These are phyloP conservation scores for Apogon hyalosoma DNA, from an alignment of 2,797 vertebrate genomes.

Conservation along the genomic window DNA sequence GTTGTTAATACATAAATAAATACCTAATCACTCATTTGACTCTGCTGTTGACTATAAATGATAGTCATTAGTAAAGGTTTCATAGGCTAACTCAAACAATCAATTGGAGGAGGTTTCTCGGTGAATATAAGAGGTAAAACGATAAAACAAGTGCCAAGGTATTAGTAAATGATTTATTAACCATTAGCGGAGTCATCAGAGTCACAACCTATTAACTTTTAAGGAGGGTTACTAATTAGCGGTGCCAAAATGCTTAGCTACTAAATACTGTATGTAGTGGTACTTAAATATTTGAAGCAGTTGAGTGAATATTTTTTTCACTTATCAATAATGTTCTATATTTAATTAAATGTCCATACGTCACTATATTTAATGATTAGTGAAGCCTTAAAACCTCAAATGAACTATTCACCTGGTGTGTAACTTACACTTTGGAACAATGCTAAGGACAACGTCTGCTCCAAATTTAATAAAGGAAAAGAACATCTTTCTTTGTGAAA, in stretches of 20 bases:
- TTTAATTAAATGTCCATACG: not conserved
- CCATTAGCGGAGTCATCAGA: not conserved
- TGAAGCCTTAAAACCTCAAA: not conserved
- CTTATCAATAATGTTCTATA: not conserved
- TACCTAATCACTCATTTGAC: too few species aligned
- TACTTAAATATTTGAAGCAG: too few species aligned
- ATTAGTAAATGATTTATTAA: conserved; percentile 1
- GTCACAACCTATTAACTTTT: conserved; percentile 12
- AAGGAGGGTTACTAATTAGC: not conserved
- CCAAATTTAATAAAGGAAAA: conserved; percentile 4
- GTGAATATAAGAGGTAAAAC: not conserved
- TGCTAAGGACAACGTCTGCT: not conserved
- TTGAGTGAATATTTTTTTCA: too few species aligned
- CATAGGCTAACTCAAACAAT: not conserved
- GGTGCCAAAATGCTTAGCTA: not conserved
- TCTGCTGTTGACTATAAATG: too few species aligned
- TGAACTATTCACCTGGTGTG: not conserved
- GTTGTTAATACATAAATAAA: too few species aligned
- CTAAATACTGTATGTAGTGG: not conserved
- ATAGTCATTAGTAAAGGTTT: too few species aligned
- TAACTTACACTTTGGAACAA: too few species aligned
- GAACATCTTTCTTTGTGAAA: conserved; percentile 2
- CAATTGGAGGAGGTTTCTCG: not conserved
- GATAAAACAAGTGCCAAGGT: not conserved
- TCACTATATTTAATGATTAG: not conserved